Evolutionary conservation across 1,140 invertebrate species (phyloP), one percentile per base, ranked within the genome.

Genomic region (Bradysia coprophila): DNA sequence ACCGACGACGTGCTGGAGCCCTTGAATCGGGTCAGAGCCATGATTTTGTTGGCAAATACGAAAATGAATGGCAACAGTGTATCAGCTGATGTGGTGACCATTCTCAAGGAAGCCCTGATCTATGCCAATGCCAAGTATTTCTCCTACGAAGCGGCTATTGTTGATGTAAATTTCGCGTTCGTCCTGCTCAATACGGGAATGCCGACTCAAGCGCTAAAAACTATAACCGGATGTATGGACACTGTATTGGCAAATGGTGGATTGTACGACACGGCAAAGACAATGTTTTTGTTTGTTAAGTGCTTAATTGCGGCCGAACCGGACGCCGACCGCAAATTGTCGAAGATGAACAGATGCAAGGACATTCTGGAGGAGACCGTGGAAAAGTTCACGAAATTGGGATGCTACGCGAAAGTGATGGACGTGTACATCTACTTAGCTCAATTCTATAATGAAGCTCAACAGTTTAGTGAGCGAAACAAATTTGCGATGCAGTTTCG

Each of bases 81-180:
- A 19, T 57, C 64, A 13, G 57, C 68, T 6, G 67, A 68, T 31
- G 69, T 72, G 46, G 62, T 78, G 0, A 66, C 67, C 40, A 55
- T 77, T 16, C 56, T 89, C 13, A 76, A 80, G 43, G 71, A 73
- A 42, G 81, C 81, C 34, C 61, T 86, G 13, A 71, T 77, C 20
- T 62, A 81, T 37, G 76, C 81, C 10, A 68, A 71, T 28, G 67
- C 71, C 15, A 76, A 82, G 49, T 74, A 85, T 60, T 64, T 89
- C 47, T 73, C 81, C 42, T 83, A 82, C 51, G 70, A 82, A 42
- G 67, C 73, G 38, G 75, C 80, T 1, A 52, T 84, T 18, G 70
- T 81, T n/a, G 75, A 81, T 49, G 71, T 88, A 62, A 71, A 86
- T 49, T 68, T 89, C 34, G 83, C 83, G 0, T 78, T 82, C 52